Evolutionary conservation across 2,888 invertebrate species (phyloP), one percentile per base, ranked within the genome.

Genomic region (Drosophila austrosaltans): DNA sequence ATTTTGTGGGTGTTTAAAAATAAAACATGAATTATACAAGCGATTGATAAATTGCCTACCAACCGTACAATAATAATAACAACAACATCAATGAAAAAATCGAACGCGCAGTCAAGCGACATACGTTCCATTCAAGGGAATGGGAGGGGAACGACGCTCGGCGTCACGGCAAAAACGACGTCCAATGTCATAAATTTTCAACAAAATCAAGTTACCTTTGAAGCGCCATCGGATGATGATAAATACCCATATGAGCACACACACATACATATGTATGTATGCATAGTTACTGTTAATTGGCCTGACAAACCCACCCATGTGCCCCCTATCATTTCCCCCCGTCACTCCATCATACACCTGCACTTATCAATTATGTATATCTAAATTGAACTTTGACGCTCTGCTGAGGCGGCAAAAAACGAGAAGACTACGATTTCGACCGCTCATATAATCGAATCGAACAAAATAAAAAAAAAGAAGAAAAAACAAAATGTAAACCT

Each of bases 321-420:
- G 7, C 48, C 39, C 12, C 53, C 54, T 12, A 42, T 44, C 30
- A 8, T 40, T 44, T 20, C 42, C 54, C 4, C 28, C 20, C 53
- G 16, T 28, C 6, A 16, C 30, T 39, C 65, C 72, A 42, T 59
- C 65, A 30, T 30, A 30, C 66, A 66, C 71, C 48, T 62, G 28
- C 67, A 71, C 54, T 70, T 75, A 86, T 86, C 81, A 83, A 82
- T 83, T 83, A 76, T 73, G 73, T 60, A 44, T 68, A 62, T 73
- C 73, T 54, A 76, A 81, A 87, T 84, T 87, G 87, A 87, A 82
- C 82, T 82, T 87, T 82, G 82, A 81, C 79, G 75, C 69, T 66
- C 69, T 66, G 16, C 48, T 48, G 48, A 48, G 48, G 48, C 48
- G 48, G 48, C 48, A 48, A 48, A 48, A 7, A 36, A 8, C 36